Conservation (phyloP, 2,888 invertebrate genomes). For the Odiellus spinosus region DNA sequence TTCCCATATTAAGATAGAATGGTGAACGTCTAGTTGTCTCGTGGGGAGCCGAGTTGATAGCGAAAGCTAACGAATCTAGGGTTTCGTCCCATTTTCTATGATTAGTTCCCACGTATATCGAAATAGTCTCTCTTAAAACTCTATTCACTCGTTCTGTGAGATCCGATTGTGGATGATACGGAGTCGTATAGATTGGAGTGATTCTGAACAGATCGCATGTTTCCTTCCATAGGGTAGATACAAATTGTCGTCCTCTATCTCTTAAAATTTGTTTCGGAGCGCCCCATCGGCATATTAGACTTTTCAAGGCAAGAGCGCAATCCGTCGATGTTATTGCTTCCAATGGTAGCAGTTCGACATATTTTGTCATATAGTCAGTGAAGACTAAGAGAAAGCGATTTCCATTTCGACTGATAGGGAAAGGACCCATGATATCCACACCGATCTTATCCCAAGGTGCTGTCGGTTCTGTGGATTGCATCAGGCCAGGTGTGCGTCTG, state of each 20-base stretch:
- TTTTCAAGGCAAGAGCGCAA: neutral
- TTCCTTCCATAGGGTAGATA: neutral
- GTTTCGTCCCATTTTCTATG: too few species aligned
- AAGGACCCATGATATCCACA: conserved; percentile 3
- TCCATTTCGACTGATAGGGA: neutral
- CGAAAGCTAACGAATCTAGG: too few species aligned
- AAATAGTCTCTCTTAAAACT: too few species aligned
- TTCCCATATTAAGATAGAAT: too few species aligned
- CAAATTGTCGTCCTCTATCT: conserved; percentile 2
- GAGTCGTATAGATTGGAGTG: neutral
- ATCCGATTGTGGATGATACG: too few species aligned
- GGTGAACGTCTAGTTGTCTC: too few species aligned
- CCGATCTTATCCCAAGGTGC: neutral
- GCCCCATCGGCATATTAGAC: conserved; percentile 6
- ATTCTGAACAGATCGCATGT: neutral
- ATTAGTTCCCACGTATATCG: too few species aligned
- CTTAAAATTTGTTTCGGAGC: conserved; percentile 3
- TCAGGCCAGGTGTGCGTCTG: too few species aligned
- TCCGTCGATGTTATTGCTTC: neutral
- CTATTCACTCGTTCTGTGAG: too few species aligned
- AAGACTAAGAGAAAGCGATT: conserved; percentile 1
- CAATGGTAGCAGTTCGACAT: conserved; percentile 6
- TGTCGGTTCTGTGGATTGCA: too few species aligned
- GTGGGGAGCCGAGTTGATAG: too few species aligned
- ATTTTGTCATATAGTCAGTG: conserved; percentile 1